These are phyloP conservation scores for Dioctria rufipes DNA, from an alignment of 2,888 invertebrate genomes.

Conservation along the genomic window DNA sequence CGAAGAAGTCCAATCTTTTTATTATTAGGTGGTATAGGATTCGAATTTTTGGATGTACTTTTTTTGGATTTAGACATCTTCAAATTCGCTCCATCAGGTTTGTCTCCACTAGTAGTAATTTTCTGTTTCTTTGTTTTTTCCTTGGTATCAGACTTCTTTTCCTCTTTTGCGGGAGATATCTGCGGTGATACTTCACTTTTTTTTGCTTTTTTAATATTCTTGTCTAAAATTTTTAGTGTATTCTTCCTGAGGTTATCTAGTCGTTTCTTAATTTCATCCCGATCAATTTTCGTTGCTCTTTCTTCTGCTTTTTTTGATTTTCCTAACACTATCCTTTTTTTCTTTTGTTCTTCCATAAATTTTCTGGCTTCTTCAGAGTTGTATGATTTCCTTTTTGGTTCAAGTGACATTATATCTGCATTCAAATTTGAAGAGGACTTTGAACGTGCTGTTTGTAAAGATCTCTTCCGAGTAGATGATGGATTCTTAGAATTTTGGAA, in stretches of 20 bases:
- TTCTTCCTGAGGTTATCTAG: conserved; percentile 71
- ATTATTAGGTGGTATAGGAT: conserved; percentile 51
- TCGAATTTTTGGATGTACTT: too few species aligned
- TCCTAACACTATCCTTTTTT: conserved; percentile 68
- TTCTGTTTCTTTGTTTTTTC: conserved; percentile 42
- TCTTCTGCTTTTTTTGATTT: not conserved
- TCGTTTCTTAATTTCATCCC: conserved; percentile 71
- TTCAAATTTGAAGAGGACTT: conserved; percentile 17
- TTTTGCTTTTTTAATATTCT: conserved; percentile 68
- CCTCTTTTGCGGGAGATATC: conserved; percentile 27
- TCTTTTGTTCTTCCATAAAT: conserved; percentile 74
- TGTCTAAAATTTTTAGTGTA: conserved; percentile 70
- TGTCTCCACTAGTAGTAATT: not conserved
- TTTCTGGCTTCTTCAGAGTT: conserved; percentile 73
- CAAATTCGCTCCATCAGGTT: too few species aligned
- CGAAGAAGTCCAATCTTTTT: conserved; percentile 64
- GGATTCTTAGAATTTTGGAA: not conserved
- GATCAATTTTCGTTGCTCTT: conserved; percentile 59
- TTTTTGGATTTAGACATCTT: too few species aligned
- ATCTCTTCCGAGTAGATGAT: not conserved
- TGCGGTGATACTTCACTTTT: conserved; percentile 58
- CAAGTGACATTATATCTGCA: not conserved
- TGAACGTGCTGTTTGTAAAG: not conserved
- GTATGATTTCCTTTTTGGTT: conserved; percentile 67
- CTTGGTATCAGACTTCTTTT: not conserved